These are phyloP conservation scores for Paradoxurus hermaphroditus DNA, from an alignment of 2,113 vertebrate genomes.

Conservation along the genomic window DNA sequence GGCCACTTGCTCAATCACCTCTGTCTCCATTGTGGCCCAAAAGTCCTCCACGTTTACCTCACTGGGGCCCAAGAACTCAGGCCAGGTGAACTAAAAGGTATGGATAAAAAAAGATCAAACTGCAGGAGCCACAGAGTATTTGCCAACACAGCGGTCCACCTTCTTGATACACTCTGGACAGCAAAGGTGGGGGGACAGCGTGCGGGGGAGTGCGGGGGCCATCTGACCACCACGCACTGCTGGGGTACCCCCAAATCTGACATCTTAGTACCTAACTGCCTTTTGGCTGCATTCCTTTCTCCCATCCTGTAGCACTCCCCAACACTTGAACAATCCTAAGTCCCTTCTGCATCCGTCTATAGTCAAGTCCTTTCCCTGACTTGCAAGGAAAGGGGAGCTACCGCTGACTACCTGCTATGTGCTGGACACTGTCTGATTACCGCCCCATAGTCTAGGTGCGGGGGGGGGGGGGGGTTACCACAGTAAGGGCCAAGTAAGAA, in stretches of 20 bases:
- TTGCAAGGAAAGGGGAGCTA: background rate
- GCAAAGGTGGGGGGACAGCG: background rate
- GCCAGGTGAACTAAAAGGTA: constrained; percentile 94
- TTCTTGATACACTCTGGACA: background rate
- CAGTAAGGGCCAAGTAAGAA: background rate
- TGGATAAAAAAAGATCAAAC: constrained; percentile 52
- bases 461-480: too few species aligned
- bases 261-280: background rate
- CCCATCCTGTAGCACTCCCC: background rate
- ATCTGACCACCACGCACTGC: background rate
- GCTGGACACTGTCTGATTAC: background rate
- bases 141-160: background rate
- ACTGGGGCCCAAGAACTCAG: constrained; percentile 89
- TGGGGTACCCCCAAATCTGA: background rate
- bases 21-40: constrained; percentile 97
- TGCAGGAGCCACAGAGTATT: background rate
- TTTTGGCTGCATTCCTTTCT: background rate
- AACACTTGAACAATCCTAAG: background rate
- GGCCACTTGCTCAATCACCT: constrained; percentile 95
- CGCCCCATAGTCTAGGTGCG: too few species aligned
- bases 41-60: constrained; percentile 98
- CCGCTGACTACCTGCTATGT: background rate
- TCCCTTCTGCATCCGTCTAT: background rate
- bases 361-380: background rate
- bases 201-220: background rate